Evolutionary conservation across 2,113 vertebrate species (phyloP).

Genomic region (Neogale vison): DNA sequence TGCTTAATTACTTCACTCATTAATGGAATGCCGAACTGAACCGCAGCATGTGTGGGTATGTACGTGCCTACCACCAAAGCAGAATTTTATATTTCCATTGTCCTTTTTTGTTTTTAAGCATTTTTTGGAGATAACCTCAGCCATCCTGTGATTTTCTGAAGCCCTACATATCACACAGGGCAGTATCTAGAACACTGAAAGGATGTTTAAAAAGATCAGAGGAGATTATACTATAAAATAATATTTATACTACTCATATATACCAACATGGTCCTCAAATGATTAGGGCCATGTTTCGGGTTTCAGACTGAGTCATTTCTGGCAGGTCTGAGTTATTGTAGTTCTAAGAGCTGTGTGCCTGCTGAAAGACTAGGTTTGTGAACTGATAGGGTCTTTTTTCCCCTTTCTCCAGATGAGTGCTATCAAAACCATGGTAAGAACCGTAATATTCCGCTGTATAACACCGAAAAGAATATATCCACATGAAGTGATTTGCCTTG

Average conservation of each 20-base stretch:
- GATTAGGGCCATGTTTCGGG: conserved; percentile 78
- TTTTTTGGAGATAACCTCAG: conserved; percentile 36
- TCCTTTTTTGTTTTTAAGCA: not conserved
- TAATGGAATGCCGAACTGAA: conserved; percentile 24
- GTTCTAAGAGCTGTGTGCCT: conserved; percentile 74
- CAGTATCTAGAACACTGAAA: conserved; percentile 80
- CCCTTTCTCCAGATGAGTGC: conserved; percentile 80
- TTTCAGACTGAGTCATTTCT: conserved; percentile 79
- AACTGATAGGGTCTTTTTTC: conserved; percentile 67
- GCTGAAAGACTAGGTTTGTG: conserved; percentile 83
- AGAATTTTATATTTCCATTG: conserved; percentile 23
- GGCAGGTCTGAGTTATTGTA: conserved; percentile 83
- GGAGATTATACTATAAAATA: conserved; percentile 83
- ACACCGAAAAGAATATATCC: conserved; percentile 82
- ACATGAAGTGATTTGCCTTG: conserved; percentile 84
- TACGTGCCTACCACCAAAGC: not conserved
- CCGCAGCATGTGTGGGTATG: not conserved
- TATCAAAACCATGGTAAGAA: conserved; percentile 83
- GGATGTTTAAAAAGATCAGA: conserved; percentile 82
- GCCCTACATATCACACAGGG: conserved; percentile 38
- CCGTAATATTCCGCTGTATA: conserved; percentile 79
- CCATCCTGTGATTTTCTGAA: conserved; percentile 52
- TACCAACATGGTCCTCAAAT: conserved; percentile 79
- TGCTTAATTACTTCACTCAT: conserved; percentile 63
- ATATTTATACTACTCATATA: conserved; percentile 83